These are phyloP conservation scores for Rhincodon typus DNA, from an alignment of 2,797 vertebrate genomes.

Conservation along the genomic window DNA sequence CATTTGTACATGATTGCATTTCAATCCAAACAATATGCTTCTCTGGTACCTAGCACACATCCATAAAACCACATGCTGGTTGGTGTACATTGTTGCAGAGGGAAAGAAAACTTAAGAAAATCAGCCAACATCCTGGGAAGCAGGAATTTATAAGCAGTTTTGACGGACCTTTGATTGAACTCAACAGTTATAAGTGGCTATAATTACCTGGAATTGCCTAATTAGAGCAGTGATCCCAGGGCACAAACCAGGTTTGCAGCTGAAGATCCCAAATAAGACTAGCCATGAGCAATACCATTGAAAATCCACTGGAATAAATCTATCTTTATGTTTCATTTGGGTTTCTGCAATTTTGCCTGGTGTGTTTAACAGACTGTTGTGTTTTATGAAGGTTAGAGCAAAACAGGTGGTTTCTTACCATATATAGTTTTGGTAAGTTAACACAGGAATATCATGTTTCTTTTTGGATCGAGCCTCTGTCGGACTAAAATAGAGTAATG, in stretches of 20 bases:
- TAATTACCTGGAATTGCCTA: neutral
- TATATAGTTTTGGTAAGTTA: slow-evolving; percentile 27
- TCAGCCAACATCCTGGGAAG: neutral
- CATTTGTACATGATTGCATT: no score
- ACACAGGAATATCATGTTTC: slow-evolving; percentile 29
- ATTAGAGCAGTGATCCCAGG: neutral
- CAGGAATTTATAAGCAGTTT: neutral
- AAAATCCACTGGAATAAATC: neutral
- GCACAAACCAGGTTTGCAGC: neutral
- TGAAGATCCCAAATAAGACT: neutral
- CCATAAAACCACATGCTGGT: neutral
- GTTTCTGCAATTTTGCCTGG: neutral
- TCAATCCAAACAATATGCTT: no score
- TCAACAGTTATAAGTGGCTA: neutral
- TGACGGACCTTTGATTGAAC: neutral
- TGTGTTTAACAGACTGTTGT: neutral
- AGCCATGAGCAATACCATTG: neutral
- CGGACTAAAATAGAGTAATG: slow-evolving; percentile 26
- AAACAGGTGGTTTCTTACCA: slow-evolving; percentile 20
- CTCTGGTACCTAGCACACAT: neutral
- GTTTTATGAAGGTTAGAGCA: slow-evolving; percentile 28
- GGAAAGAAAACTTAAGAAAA: neutral
- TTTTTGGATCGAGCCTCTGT: neutral
- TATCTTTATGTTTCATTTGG: neutral
- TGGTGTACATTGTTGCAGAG: neutral